These are phyloP conservation scores for Ahaetulla prasina DNA, from an alignment of 2,113 vertebrate species.

Conservation along the genomic window DNA sequence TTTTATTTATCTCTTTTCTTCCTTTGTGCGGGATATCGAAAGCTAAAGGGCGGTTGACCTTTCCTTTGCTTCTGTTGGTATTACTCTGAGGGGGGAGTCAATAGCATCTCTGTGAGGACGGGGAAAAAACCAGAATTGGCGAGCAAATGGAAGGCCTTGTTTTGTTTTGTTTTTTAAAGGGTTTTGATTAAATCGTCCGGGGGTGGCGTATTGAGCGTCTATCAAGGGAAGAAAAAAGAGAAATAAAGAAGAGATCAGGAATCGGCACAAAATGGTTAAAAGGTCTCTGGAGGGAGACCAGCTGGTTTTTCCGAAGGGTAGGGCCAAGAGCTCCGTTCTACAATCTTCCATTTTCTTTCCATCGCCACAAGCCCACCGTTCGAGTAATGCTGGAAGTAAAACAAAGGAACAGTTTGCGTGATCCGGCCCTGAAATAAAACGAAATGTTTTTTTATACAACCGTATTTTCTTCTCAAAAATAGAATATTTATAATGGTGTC, in stretches of 20 bases:
- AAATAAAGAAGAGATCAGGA: slow-evolving; percentile 24
- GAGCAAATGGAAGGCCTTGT: slow-evolving; percentile 44
- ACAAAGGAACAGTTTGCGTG: background rate
- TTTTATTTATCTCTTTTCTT: slow-evolving; percentile 47
- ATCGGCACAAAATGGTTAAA: slow-evolving; percentile 15
- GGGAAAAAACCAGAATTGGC: slow-evolving; percentile 9
- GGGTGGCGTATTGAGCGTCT: slow-evolving; percentile 14
- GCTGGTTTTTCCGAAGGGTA: background rate
- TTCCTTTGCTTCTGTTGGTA: slow-evolving; percentile 27
- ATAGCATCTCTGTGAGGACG: slow-evolving; percentile 37
- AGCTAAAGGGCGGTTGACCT: slow-evolving; percentile 39
- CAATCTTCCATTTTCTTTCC: background rate
- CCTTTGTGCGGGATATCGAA: slow-evolving; percentile 3
- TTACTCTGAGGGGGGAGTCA: slow-evolving; percentile 28
- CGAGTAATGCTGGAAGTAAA: background rate
- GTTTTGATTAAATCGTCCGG: slow-evolving; percentile 52
- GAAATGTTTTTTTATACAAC: background rate
- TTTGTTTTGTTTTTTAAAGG: slow-evolving; percentile 9
- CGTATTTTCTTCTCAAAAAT: background rate
- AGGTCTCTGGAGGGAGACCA: slow-evolving; percentile 10
- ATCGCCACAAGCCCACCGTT: background rate
- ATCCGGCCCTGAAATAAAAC: background rate
- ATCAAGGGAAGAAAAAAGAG: slow-evolving; percentile 24
- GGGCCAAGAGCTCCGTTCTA: background rate
- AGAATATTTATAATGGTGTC: background rate